Conservation (phyloP, 2,797 vertebrate species). For the Threskiornis aethiopicus region DNA sequence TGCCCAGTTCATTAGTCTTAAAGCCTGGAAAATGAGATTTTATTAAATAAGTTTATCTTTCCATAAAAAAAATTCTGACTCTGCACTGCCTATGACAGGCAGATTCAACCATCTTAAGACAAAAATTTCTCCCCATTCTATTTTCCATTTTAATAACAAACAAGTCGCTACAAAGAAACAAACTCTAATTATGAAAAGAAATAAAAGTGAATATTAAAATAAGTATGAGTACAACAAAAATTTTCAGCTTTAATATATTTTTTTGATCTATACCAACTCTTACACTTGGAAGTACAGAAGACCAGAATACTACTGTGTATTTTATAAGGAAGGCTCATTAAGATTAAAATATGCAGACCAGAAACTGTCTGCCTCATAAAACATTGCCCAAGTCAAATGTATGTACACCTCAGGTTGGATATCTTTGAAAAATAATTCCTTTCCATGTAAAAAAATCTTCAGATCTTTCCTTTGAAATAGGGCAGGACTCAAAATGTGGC, state of each 20-base stretch:
- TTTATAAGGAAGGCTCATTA: background rate
- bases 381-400: background rate
- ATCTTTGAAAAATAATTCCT: background rate
- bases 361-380: background rate
- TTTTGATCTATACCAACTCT: background rate
- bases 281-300: background rate
- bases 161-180: background rate
- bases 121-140: background rate
- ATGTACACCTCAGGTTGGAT: background rate
- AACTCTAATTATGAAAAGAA: background rate
- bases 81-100: background rate
- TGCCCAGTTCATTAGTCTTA: background rate
- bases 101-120: background rate
- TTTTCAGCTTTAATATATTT: background rate
- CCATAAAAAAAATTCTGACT: background rate
- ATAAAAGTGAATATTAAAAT: background rate
- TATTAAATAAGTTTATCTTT: conserved; percentile 6
- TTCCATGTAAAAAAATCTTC: background rate
- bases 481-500: background rate
- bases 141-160: background rate
- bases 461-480: background rate
- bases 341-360: background rate
- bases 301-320: background rate
- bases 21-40: background rate
- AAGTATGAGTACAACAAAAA: background rate